These are phyloP conservation scores for Pachypsylla venusta DNA, from an alignment of 1,140 invertebrate genomes.

Conservation along the genomic window DNA sequence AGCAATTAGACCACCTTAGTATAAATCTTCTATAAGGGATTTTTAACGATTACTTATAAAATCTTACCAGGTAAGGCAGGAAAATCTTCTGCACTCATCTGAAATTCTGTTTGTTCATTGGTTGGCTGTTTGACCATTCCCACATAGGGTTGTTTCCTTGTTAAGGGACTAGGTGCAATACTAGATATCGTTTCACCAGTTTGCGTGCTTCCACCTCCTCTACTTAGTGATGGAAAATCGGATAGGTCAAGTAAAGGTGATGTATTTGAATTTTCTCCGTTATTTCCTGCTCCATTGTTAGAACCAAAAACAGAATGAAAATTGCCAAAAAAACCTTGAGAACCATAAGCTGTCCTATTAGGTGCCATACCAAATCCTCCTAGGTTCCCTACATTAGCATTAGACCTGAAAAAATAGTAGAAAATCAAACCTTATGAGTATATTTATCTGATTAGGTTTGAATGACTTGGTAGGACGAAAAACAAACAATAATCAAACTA, in stretches of 20 bases:
- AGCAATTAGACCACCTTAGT: too few relatives aligned
- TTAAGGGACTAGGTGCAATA: conserved; percentile 34
- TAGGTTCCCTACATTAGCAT: conserved; percentile 24
- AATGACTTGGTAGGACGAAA: too few relatives aligned
- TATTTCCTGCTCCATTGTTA: conserved; percentile 36
- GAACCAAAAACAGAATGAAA: conserved; percentile 62
- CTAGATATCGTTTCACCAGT: conserved; percentile 61
- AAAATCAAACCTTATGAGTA: too few relatives aligned
- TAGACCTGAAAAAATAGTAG: neutral
- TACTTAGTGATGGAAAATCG: conserved; percentile 79
- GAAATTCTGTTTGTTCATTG: conserved; percentile 53
- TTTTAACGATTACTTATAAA: too few relatives aligned
- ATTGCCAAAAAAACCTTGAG: conserved; percentile 43
- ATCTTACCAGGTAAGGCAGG: conserved; percentile 72
- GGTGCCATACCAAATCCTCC: conserved; percentile 43
- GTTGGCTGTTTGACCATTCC: conserved; percentile 92
- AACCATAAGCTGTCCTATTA: conserved; percentile 42
- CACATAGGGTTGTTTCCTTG: conserved; percentile 33
- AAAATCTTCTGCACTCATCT: conserved; percentile 66
- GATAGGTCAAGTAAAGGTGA: conserved; percentile 75
- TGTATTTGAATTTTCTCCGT: conserved; percentile 51
- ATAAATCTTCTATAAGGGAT: too few relatives aligned
- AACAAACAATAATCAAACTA: neutral
- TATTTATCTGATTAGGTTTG: too few relatives aligned
- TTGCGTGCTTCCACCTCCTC: conserved; percentile 47